Conservation (phyloP, 2,797 vertebrate species). For the Phalloptychus januarius region DNA sequence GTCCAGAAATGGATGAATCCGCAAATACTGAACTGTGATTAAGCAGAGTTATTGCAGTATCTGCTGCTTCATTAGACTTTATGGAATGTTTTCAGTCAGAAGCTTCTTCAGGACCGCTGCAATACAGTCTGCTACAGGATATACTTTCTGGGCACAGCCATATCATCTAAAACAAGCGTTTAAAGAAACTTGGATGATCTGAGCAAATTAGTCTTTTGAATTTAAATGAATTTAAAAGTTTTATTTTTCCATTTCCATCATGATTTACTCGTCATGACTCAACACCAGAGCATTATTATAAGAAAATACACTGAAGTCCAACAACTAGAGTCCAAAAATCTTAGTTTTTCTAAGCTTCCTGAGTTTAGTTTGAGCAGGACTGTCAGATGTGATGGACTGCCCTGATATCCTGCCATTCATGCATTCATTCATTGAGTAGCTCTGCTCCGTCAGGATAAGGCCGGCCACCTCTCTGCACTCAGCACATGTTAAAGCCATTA, state of each 20-base stretch:
- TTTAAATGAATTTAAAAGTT: background rate
- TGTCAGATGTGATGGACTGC: slow-evolving; percentile 36
- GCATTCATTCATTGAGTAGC: background rate
- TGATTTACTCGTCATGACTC: background rate
- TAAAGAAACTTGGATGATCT: background rate
- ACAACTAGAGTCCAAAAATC: background rate
- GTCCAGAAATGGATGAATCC: too few relatives aligned
- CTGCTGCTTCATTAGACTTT: too few relatives aligned
- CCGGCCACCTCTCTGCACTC: slow-evolving; percentile 8
- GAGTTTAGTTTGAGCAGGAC: background rate
- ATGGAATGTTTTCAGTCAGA: background rate
- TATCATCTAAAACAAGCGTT: background rate
- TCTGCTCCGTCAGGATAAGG: slow-evolving; percentile 19
- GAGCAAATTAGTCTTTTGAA: background rate
- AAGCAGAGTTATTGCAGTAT: too few relatives aligned
- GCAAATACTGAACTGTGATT: too few relatives aligned
- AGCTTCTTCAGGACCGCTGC: background rate
- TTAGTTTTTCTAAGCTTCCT: slow-evolving; percentile 20
- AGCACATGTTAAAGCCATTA: slow-evolving; percentile 57
- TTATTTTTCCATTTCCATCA: background rate
- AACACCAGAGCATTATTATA: background rate
- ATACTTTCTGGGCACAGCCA: background rate
- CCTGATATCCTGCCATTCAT: slow-evolving; percentile 55
- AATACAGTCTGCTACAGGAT: background rate
- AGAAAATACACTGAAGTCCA: background rate